Conservation (phyloP, 2,797 vertebrate genomes). For the Urophycis tenuis region DNA sequence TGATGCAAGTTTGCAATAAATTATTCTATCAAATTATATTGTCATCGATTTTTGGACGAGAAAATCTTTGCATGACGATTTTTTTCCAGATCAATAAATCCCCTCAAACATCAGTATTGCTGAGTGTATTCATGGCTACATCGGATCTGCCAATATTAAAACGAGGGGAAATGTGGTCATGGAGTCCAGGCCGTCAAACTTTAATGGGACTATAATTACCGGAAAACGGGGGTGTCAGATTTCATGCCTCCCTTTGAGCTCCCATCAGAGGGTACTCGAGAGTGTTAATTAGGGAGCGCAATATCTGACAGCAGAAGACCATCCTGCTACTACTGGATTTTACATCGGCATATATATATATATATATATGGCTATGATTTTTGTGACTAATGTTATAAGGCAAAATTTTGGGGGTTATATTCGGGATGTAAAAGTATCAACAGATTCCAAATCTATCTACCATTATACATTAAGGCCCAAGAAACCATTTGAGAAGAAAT, state of each 20-base stretch:
- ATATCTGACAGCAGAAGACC: constrained; percentile 17
- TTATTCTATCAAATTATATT: constrained; percentile 54
- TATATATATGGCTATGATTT: too few species aligned
- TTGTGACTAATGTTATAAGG: too few species aligned
- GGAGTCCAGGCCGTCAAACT: constrained; percentile 11
- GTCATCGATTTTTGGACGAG: constrained; percentile 53
- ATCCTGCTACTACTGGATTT: constrained; percentile 9
- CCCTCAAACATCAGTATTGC: constrained; percentile 5
- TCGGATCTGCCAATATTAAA: constrained; percentile 7
- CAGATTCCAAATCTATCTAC: constrained; percentile 7
- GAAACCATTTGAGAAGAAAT: background rate
- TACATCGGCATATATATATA: too few species aligned
- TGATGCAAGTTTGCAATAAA: constrained; percentile 53
- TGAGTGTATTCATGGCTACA: background rate
- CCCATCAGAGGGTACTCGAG: constrained; percentile 23
- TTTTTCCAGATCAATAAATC: background rate
- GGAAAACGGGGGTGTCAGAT: constrained; percentile 28
- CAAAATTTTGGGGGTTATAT: too few species aligned
- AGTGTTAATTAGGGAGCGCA: constrained; percentile 34
- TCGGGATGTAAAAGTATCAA: background rate
- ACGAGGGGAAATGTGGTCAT: constrained; percentile 2
- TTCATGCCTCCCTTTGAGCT: constrained; percentile 22
- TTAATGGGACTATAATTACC: constrained; percentile 46
- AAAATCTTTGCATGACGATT: constrained; percentile 31
- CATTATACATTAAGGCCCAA: background rate